Conservation (phyloP, 1,140 invertebrate species). For the Sipha flava region DNA sequence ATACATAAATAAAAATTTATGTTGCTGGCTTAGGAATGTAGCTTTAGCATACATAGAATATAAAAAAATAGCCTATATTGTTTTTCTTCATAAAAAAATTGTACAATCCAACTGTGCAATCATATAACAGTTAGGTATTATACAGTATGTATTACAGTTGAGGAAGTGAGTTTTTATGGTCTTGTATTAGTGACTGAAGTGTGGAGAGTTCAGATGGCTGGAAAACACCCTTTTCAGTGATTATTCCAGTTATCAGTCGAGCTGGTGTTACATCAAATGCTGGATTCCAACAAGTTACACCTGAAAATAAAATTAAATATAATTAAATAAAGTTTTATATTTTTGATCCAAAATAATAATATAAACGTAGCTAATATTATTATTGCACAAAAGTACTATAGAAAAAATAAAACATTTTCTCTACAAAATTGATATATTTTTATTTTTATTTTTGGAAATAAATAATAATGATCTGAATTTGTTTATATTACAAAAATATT, state of each 20-base stretch:
- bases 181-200: conserved; percentile 2
- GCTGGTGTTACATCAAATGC: conserved; percentile 98
- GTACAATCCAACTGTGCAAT: neutral
- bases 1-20: conserved; percentile 13
- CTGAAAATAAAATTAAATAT: conserved; percentile 47
- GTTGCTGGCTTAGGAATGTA: conserved; percentile 2
- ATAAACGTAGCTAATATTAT: no score
- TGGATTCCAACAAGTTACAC: conserved; percentile 95
- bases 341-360: no score
- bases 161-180: conserved; percentile 11
- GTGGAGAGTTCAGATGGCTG: conserved; percentile 48
- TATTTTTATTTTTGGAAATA: no score
- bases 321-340: no score
- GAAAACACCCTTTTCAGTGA: conserved; percentile 89
- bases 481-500: no score
- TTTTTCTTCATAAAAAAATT: conserved; percentile 1
- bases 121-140: neutral
- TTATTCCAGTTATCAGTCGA: conserved; percentile 83
- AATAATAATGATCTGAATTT: no score
- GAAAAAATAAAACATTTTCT: no score
- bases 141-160: conserved; percentile 23
- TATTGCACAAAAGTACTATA: no score
- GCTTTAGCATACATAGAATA: neutral
- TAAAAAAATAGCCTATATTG: conserved; percentile 11
- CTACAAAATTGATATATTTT: no score